These are phyloP conservation scores for Emberiza fucata DNA, from an alignment of 2,113 vertebrate genomes.

Conservation along the genomic window DNA sequence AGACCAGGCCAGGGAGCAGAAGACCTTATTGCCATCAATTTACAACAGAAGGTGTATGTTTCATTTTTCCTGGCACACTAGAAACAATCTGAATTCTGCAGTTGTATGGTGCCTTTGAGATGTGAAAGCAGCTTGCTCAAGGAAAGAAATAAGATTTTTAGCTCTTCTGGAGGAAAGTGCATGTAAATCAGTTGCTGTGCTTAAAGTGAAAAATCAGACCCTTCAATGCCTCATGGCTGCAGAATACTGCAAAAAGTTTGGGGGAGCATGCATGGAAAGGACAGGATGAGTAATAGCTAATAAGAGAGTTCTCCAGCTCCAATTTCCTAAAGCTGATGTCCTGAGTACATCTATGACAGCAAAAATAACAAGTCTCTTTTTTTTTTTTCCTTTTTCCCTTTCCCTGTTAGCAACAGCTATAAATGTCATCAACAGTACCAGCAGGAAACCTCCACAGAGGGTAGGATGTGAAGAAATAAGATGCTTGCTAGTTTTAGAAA, in stretches of 20 bases:
- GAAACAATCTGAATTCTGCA: neutral
- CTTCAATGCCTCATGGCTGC: neutral
- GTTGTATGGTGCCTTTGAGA: neutral
- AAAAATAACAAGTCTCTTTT: conserved; percentile 9
- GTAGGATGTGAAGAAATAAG: conserved; percentile 58
- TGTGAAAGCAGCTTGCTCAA: neutral
- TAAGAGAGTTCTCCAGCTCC: neutral
- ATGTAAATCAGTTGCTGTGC: neutral
- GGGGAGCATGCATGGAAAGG: neutral
- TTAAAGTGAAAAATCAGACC: neutral
- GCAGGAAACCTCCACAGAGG: conserved; percentile 58
- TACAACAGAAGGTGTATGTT: neutral
- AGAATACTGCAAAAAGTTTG: neutral
- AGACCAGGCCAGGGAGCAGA: neutral
- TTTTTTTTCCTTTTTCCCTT: neutral
- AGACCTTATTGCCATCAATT: neutral
- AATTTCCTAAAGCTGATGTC: neutral
- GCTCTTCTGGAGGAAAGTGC: neutral
- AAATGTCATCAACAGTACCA: conserved; percentile 57
- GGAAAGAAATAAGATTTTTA: neutral
- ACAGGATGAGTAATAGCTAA: neutral
- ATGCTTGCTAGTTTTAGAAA: conserved; percentile 55
- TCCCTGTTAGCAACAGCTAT: conserved; percentile 55
- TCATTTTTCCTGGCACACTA: neutral
- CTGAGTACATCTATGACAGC: neutral